Base-by-base conservation (phyloP, 2,113 vertebrate species). In the Aptenodytes forsteri region DNA sequence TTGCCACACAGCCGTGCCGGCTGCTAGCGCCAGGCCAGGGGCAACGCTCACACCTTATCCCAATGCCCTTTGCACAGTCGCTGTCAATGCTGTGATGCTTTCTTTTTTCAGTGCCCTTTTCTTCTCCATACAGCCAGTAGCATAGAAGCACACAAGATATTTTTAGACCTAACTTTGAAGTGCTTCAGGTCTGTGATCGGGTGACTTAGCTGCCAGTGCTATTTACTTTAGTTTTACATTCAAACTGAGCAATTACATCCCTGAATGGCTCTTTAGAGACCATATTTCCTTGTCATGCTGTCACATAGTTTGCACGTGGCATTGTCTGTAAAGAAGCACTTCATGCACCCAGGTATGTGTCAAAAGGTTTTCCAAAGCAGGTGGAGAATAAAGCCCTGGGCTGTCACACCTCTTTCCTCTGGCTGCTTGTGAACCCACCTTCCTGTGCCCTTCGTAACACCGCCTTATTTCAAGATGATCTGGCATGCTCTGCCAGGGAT, bases 171-270 rank as follows among this genome's bases (percentile, higher is more conserved):
- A 56, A 70, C 32, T 81, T 90, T 40, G 59, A 90, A 92, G 47
- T 29, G 55, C 83, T 90, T 89, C 64, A 75, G 80, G 79, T 90
- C 77, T 89, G 69, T 44, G 67, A 34, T 23, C 0, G 9, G 34
- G 86, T 95, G 94, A 90, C 80, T 92, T 86, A 84, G 83, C 89
- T 96, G 83, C 52, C 90, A 84, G 71, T 29, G 86, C 77, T 93
- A 52, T 92, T 93, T 83, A 83, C 93, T 76, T 89, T 32, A 81
- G 40, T 59, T 95, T 83, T 81, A 55, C 83, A 78, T 64, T 84
- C 70, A 67, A 92, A 82, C 26, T 16, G 59, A 64, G 86, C 83
- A 91, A 91, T 84, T 93, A 90, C 86, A 93, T 72, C 64, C 72
- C 67, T 27, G 12, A 81, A 58, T 1, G 6, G 72, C 83, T 78